Evolutionary conservation across 1,140 invertebrate species (phyloP), one percentile per base, ranked within the genome.

Genomic region (Trinorchestia longiramus): DNA sequence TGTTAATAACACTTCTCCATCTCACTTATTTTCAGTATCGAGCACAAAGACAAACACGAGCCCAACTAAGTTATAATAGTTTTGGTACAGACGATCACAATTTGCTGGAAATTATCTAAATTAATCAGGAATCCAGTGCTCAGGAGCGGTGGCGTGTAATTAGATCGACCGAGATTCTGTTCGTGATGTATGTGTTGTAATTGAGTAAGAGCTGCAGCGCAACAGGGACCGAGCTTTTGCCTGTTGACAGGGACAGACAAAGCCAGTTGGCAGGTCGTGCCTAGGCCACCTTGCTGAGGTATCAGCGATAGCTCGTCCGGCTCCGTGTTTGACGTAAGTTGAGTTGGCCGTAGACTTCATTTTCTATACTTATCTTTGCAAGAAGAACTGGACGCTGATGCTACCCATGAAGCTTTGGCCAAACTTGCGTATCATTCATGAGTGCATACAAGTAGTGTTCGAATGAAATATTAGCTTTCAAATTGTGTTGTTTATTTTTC

Each of bases 91-190:
- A 90, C 43, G 88, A 90, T 90, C 88, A 43, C 88, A 90, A 90
- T 90, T 15, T 43, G 88, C 88, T 42, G n/a, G 28, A 15, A 90
- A 90, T 90, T 41, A 90, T 42, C 41, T 11, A 15, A 43, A 41
- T 43, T 43, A 90, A 90, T 90, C 88, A 90, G 43, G 88, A 90
- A 43, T 42, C 88, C 41, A 90, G 88, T 28, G 88, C 41, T 28
- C 88, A 17, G 41, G n/a, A 90, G n/a, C 88, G 41, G 88, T 42
- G 0, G 43, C 88, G 88, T 43, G 88, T 90, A 90, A 90, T 90
- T 90, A 90, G 88, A 90, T 90, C 88, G 88, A 42, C 88, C 11
- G 88, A 90, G 88, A 90, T 90, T 90, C 88, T 90, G n/a, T 90
- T 42, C n/a, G 28, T 77, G 8, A 1, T 43, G 88, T 43, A 90